Evolutionary conservation across 2,888 invertebrate genomes (phyloP).

Genomic region (Amaurobius ferox): DNA sequence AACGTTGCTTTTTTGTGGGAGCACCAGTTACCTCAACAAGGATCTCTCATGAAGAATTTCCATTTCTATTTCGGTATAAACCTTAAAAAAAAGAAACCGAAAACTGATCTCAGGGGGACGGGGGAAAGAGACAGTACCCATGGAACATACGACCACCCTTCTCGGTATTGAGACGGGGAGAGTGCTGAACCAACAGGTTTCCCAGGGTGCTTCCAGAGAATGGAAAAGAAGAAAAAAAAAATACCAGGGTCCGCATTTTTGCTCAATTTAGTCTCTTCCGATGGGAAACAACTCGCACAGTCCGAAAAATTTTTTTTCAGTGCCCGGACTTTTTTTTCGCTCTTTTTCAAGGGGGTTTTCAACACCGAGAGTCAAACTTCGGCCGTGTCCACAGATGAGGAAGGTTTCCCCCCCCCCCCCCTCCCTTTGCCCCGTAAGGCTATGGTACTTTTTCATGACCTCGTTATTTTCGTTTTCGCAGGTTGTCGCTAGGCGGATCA

Average conservation of each 20-base stretch:
- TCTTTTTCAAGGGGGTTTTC: slow-evolving; percentile 20
- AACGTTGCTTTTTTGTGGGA: too few species aligned
- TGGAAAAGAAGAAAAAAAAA: not conserved
- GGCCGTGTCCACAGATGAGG: not conserved
- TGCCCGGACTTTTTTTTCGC: slow-evolving; percentile 21
- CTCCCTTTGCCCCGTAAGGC: slow-evolving; percentile 7
- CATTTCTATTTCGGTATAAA: not conserved
- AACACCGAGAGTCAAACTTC: not conserved
- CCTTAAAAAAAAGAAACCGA: not conserved
- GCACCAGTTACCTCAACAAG: too few species aligned
- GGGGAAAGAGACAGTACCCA: not conserved
- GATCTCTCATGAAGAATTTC: not conserved
- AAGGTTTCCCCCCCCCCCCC: not conserved
- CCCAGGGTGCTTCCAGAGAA: slow-evolving; percentile 35
- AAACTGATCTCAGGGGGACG: slow-evolving; percentile 28
- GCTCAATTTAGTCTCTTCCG: slow-evolving; percentile 60
- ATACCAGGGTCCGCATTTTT: slow-evolving; percentile 38
- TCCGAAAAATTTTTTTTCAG: slow-evolving; percentile 24
- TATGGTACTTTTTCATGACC: slow-evolving; percentile 37
- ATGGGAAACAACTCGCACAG: slow-evolving; percentile 61
- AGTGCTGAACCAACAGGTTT: slow-evolving; percentile 53
- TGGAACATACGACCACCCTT: slow-evolving; percentile 50
- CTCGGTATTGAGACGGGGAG: slow-evolving; percentile 54
- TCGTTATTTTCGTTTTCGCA: slow-evolving; percentile 48
- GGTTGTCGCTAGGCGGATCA: slow-evolving; percentile 11